Base-by-base conservation (phyloP, 2,888 invertebrate species). In the Synergus laeviventris region DNA sequence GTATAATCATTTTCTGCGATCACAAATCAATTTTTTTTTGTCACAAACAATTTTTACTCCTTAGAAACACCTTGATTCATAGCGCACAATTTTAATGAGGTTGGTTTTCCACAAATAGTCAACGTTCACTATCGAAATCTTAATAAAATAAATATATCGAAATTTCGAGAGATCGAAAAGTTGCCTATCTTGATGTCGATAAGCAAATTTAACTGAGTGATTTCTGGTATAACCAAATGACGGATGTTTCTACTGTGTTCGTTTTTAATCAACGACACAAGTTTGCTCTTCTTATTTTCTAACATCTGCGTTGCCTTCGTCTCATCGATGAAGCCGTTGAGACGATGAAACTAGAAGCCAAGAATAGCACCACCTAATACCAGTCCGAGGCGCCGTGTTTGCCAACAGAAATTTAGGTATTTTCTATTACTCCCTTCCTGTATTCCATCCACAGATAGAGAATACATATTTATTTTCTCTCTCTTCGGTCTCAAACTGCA, bases 331-430 rank as follows among this genome's bases (percentile, higher is more conserved):
- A 31, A 31, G 31, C 31, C 31, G 31, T 31, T 31, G 31, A 31
- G 31, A 31, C 42, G 59, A 38, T 42, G 14, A 66, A 74, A 49
- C 49, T 74, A n/a, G 9, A 16, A 56, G 74, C 78, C 36, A 62
- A 64, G 42, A 62, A 75, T 75, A 75, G 60, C 18, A 24, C 70
- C 18, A 24, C 70, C 31, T 64, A 64, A 5, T 64, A 39, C 31
- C 49, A 70, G 24, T 36, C 31, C 4, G n/a, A 70, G 49, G 31
- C 49, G 16, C 14, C 7, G 31, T 45, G 49, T 31, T 49, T 70
- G 70, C 70, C 70, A 70, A 70, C 45, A 66, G 49, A 70, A 49
- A 70, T 70, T 59, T 62, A 62, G 38, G 11, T 12, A 45, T 21
- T 64, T 39, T 60, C 49, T 54, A 49, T 18, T 9, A 2, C 45